A percentile compares a stretch with the other conserved stretches of the same genome.
Evolutionary conservation across 2,113 vertebrate species (phyloP).

Genomic region (Azemiops feae): DNA sequence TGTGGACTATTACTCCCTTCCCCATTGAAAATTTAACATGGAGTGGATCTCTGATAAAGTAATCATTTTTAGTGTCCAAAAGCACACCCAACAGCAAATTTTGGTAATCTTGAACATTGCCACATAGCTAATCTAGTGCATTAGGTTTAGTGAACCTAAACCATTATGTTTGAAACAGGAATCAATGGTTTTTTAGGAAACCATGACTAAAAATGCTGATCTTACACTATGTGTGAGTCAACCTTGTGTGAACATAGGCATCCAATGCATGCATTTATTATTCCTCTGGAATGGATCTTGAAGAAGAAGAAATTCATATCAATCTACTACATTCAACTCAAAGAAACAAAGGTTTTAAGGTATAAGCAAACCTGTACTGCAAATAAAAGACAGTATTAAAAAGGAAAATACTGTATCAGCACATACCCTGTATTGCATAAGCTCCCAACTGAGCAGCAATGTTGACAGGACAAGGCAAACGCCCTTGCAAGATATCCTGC

Average conservation of each 20-base stretch:
- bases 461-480: constrained; percentile 76
- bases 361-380: background rate
- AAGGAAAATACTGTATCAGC: constrained; percentile 9
- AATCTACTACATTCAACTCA: constrained; percentile 3
- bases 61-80: background rate
- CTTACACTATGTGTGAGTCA: background rate
- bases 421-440: constrained; percentile 83
- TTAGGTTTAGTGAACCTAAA: background rate
- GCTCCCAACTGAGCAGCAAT: constrained; percentile 79
- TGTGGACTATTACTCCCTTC: background rate
- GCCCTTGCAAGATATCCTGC: constrained; percentile 86
- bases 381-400: background rate
- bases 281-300: background rate
- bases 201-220: background rate
- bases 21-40: background rate
- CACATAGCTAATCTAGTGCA: background rate
- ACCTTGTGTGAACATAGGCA: background rate
- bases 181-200: background rate
- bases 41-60: background rate
- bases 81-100: background rate
- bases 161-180: background rate
- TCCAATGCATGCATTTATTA: background rate
- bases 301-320: constrained; percentile 8
- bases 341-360: background rate
- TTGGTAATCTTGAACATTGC: background rate